phyloP scores from a whole-genome alignment of 92 coral and sea anemone species.

The Micromussa lordhowensis region DNA sequence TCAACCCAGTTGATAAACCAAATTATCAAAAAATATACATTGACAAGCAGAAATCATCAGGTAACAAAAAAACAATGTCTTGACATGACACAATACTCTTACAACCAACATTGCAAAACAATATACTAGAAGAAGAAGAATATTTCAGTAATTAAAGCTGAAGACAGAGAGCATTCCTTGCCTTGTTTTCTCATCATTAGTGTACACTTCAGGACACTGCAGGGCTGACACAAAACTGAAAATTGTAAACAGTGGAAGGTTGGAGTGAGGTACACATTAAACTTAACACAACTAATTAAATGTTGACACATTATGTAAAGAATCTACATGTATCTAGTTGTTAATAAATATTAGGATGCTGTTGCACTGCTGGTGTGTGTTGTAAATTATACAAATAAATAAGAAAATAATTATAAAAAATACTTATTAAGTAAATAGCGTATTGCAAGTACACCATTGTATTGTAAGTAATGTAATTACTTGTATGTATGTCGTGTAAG shows the following conservation, averaged over 20 bases:
- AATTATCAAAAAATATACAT: background rate
- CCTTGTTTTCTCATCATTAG: conserved; percentile 97
- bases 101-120: background rate
- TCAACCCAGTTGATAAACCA: too few relatives aligned
- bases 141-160: background rate
- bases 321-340: too few relatives aligned
- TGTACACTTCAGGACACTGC: conserved; percentile 78
- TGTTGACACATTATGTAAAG: background rate
- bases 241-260: background rate
- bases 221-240: conserved; percentile 81
- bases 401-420: too few relatives aligned
- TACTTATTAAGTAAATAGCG: too few relatives aligned
- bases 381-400: too few relatives aligned
- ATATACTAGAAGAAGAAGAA: background rate
- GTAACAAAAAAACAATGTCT: background rate
- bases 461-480: too few relatives aligned
- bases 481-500: too few relatives aligned
- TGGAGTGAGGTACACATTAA: background rate
- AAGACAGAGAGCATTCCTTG: background rate
- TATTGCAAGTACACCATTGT: too few relatives aligned
- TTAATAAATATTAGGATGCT: too few relatives aligned
- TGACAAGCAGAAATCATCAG: too few relatives aligned
- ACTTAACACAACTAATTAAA: background rate
- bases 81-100: background rate
- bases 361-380: too few relatives aligned